These are phyloP conservation scores for Orchesella cincta DNA, from an alignment of 1,140 invertebrate species.

Conservation along the genomic window DNA sequence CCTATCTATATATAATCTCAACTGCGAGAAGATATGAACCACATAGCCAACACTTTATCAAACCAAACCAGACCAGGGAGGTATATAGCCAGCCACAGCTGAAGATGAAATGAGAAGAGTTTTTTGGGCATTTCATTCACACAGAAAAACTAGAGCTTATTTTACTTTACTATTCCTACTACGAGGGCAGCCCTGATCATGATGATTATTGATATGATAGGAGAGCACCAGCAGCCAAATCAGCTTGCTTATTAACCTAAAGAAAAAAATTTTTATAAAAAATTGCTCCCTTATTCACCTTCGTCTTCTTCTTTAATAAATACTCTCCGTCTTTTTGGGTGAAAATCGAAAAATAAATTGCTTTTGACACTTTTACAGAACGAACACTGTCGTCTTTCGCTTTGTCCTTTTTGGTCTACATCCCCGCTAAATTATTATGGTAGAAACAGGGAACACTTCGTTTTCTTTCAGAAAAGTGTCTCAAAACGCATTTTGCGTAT, in stretches of 20 bases:
- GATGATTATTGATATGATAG: neutral
- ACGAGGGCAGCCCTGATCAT: neutral
- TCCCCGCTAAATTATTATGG: no score
- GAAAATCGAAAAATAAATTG: neutral
- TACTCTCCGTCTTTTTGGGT: neutral
- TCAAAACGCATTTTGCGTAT: no score
- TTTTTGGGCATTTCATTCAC: no score
- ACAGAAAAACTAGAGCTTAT: neutral
- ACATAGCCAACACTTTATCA: neutral
- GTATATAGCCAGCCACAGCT: no score
- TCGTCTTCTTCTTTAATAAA: neutral
- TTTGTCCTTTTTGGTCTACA: no score
- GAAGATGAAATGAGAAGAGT: no score
- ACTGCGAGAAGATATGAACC: no score
- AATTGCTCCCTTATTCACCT: neutral
- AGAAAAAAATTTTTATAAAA: neutral
- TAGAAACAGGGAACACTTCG: no score
- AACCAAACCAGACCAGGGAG: neutral
- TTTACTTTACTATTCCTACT: neutral
- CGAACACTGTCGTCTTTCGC: no score
- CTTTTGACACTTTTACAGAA: neutral
- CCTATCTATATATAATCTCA: no score
- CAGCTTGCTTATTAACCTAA: neutral
- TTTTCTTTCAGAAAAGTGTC: no score
- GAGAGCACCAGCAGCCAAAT: neutral